Evolutionary conservation across 2,113 vertebrate species (phyloP).

Genomic region (Salvelinus sp.): DNA sequence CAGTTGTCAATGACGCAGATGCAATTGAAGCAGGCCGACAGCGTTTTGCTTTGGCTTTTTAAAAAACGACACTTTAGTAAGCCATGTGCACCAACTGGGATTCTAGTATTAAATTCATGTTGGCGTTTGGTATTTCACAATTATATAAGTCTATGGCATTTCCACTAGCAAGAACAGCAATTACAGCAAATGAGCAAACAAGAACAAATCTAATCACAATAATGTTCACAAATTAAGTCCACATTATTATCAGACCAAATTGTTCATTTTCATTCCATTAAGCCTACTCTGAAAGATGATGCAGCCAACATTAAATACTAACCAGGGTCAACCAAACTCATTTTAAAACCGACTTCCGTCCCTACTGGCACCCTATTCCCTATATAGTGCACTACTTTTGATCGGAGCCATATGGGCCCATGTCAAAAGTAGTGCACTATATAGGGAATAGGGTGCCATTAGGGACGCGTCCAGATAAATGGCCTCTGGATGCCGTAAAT

Average conservation of each 20-base stretch:
- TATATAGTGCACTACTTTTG: too few relatives aligned
- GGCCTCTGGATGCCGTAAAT: neutral
- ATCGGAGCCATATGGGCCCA: too few relatives aligned
- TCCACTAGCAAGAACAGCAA: neutral
- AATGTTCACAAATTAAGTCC: conserved; percentile 18
- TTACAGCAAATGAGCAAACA: neutral
- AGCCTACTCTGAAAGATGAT: neutral
- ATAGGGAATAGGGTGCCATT: too few relatives aligned
- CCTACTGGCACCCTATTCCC: too few relatives aligned
- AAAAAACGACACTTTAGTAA: too few relatives aligned
- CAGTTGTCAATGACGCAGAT: neutral
- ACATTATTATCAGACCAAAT: conserved; percentile 14
- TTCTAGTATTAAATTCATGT: too few relatives aligned
- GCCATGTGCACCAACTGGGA: too few relatives aligned
- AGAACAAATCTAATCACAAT: neutral
- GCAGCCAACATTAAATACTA: neutral
- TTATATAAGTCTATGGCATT: neutral
- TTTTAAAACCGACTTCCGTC: neutral
- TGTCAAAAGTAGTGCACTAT: too few relatives aligned
- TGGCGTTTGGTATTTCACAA: too few relatives aligned
- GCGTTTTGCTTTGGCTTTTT: too few relatives aligned
- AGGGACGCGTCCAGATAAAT: neutral
- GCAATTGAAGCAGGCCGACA: too few relatives aligned
- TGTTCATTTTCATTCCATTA: conserved; percentile 21
- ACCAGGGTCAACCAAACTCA: neutral